A percentile compares a stretch with the other conserved stretches of the same genome.
Evolutionary conservation across 2,797 vertebrate genomes (phyloP).

Genomic region (Sarcoramphus papa): DNA sequence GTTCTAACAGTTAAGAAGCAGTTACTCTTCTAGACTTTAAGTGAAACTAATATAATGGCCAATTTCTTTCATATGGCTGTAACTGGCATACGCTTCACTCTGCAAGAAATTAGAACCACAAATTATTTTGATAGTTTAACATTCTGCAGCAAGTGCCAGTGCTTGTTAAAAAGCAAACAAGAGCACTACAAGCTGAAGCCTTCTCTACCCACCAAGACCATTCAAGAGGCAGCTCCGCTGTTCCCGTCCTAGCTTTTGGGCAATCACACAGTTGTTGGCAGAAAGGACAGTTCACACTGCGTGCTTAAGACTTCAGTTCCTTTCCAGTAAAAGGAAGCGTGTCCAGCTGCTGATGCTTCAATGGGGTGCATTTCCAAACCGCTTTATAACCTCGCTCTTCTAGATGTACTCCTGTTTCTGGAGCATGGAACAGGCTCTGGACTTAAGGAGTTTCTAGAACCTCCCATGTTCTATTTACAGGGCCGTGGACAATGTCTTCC

Average conservation of each 20-base stretch:
- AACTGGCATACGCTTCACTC: not conserved
- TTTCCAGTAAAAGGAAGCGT: not conserved
- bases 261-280: not conserved
- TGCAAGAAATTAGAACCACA: not conserved
- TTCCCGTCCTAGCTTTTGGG: not conserved
- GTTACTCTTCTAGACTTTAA: not conserved
- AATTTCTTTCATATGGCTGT: not conserved
- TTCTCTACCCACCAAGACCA: constrained; percentile 6
- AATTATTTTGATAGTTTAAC: not conserved
- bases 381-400: not conserved
- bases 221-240: not conserved
- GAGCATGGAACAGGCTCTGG: not conserved
- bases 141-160: not conserved
- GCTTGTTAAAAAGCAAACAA: not conserved
- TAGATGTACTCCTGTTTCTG: not conserved
- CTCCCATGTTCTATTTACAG: not conserved
- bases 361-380: not conserved
- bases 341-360: not conserved
- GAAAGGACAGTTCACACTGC: not conserved
- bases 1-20: not conserved
- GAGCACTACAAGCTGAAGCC: not conserved
- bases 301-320: not conserved
- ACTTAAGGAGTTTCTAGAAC: not conserved
- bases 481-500: not conserved
- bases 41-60: not conserved